Conservation (phyloP, 2,797 vertebrate species). For the Gouania willdenowi region DNA sequence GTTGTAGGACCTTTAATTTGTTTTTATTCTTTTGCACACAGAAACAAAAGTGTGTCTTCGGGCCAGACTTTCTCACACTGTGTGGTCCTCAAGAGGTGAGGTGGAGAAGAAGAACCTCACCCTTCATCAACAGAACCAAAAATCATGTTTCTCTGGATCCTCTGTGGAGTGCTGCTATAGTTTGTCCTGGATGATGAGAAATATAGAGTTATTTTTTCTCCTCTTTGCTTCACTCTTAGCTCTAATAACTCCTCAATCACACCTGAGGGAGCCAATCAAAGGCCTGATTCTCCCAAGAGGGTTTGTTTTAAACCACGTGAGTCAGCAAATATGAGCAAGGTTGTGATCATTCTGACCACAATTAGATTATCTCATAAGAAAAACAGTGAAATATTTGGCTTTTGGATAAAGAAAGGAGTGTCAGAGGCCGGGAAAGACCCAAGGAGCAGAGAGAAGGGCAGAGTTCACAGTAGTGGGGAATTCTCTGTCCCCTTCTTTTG, state of each 20-base stretch:
- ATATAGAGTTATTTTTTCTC: constrained; percentile 8
- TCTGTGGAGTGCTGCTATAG: constrained; percentile 43
- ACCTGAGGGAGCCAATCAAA: constrained; percentile 46
- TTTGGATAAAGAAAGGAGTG: constrained; percentile 25
- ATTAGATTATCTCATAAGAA: constrained; percentile 52
- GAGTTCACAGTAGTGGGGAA: constrained; percentile 21
- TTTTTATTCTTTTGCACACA: constrained; percentile 36
- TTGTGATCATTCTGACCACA: constrained; percentile 27
- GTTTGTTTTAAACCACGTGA: constrained; percentile 48
- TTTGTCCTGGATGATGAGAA: constrained; percentile 64
- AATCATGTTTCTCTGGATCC: constrained; percentile 52
- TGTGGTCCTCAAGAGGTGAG: constrained; percentile 74
- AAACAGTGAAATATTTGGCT: constrained; percentile 34
- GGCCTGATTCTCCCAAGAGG: constrained; percentile 42
- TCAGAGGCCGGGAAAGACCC: constrained; percentile 38
- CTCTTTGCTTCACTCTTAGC: too few relatives aligned
- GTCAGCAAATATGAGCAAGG: constrained; percentile 45
- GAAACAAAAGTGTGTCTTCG: constrained; percentile 68
- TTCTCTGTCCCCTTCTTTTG: constrained; percentile 33
- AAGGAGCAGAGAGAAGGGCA: constrained; percentile 24
- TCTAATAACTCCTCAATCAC: constrained; percentile 13
- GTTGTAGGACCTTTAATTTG: too few relatives aligned
- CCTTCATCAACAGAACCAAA: constrained; percentile 77
- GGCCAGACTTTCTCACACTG: constrained; percentile 71
- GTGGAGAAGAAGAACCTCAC: constrained; percentile 73